Base-by-base conservation (phyloP, 2,113 vertebrate genomes). In the Rhipidura dahli region DNA sequence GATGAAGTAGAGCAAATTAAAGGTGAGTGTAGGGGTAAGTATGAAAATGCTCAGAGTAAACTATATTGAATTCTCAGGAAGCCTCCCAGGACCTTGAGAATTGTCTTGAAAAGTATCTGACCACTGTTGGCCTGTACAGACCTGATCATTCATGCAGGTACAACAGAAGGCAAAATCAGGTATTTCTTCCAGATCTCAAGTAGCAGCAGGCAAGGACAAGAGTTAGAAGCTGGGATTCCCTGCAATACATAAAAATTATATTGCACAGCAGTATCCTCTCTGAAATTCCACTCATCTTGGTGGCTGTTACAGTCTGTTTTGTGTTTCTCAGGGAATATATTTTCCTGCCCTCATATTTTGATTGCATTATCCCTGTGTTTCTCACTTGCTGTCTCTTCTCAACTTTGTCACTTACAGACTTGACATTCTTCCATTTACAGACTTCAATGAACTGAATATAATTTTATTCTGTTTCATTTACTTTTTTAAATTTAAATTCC, bases 1-100 rank as follows among this genome's bases (percentile, higher is more conserved):
- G 99, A 99, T 82, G 99, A 99, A 97, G 97, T 99, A 95, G 99
- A 99, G 44, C 98, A 98, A 73, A 98, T 98, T 96, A 99, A 98
- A 99, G 98, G 99, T 99, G 94, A 97, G 98, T 90, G 39, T 54
- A 85, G n/a, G 69, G 28, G 16, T 73, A 78, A 86, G 37, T 54
- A 39, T 65, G 50, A 49, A 69, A 72, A 64, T 64, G 8, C 12
- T 57, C 13, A 71, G 31, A 51, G 73, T 18, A 11, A 85, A 28
- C 15, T 35, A 3, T 19, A 11, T 15, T 63, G 15, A 15, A 45
- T 66, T 59, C 10, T 79, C 4, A 49, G 79, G 40, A 87, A 89
- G 14, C 45, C n/a, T 76, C 47, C 13, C 11, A 50, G 24, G 23
- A 78, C 24, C 14, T 51, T 56, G n/a, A 69, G 28, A 75, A 82